Conservation (phyloP, 2,113 vertebrate species). For the Lampris incognitus region DNA sequence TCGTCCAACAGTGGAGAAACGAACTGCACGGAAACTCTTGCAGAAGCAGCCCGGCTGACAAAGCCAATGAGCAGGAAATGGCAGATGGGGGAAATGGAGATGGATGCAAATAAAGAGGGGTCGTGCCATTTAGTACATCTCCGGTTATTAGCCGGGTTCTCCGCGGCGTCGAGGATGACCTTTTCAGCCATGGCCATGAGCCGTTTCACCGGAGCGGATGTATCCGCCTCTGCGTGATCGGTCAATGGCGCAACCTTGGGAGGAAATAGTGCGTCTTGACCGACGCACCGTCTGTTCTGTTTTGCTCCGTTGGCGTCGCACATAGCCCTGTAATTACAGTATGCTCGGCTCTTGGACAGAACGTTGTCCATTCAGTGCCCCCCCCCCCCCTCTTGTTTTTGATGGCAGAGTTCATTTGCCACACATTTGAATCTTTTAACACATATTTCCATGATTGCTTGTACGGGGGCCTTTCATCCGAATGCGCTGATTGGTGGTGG, state of each 20-base stretch:
- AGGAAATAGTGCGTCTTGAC: conserved; percentile 53
- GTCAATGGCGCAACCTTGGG: conserved; percentile 17
- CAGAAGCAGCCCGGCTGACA: conserved; percentile 15
- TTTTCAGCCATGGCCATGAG: conserved; percentile 44
- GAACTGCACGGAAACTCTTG: too few species aligned
- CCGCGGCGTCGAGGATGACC: conserved; percentile 53
- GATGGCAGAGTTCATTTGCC: conserved; percentile 54
- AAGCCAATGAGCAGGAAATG: conserved; percentile 29
- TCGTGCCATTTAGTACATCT: conserved; percentile 56
- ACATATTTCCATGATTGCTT: conserved; percentile 52
- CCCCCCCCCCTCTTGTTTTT: conserved; percentile 36
- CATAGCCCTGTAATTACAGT: conserved; percentile 62
- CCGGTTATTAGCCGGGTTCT: conserved; percentile 58
- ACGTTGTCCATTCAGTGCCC: conserved; percentile 54
- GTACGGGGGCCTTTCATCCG: conserved; percentile 50
- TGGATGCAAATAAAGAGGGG: conserved; percentile 67
- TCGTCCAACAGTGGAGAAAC: too few species aligned
- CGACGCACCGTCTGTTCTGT: conserved; percentile 27
- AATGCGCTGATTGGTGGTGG: conserved; percentile 57
- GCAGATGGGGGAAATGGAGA: conserved; percentile 37
- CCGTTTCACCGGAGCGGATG: conserved; percentile 37
- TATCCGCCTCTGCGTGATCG: conserved; percentile 20
- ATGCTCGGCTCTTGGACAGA: conserved; percentile 51
- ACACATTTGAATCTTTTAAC: conserved; percentile 74
- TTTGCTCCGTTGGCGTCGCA: conserved; percentile 54